Conservation (phyloP, 2,888 invertebrate species). For the Bombylius discolor region DNA sequence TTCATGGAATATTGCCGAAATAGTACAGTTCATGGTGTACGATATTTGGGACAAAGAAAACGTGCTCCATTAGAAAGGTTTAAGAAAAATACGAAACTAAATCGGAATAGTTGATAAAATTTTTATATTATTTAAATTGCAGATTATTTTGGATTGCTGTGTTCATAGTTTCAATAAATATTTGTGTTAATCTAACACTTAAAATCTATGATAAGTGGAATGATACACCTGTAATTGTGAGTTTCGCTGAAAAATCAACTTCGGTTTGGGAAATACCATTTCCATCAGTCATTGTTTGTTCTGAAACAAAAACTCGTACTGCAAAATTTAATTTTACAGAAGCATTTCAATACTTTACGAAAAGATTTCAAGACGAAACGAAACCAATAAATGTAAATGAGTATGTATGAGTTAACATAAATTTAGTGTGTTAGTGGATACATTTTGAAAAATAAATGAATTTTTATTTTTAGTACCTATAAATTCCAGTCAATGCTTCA, state of each 20-base stretch:
- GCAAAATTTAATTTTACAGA: slow-evolving; percentile 43
- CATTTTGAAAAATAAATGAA: neutral
- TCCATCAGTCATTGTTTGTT: slow-evolving; percentile 52
- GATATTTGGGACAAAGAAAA: slow-evolving; percentile 41
- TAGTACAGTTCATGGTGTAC: slow-evolving; percentile 43
- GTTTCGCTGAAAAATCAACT: slow-evolving; percentile 59
- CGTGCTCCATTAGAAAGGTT: slow-evolving; percentile 40
- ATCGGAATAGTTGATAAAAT: too few relatives aligned
- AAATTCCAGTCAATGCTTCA: slow-evolving; percentile 1
- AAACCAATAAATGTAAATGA: slow-evolving; percentile 16
- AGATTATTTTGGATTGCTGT: slow-evolving; percentile 54
- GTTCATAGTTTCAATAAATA: slow-evolving; percentile 44
- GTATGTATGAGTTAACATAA: slow-evolving; percentile 16
- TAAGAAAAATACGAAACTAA: slow-evolving; percentile 3
- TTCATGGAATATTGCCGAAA: slow-evolving; percentile 40
- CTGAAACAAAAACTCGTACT: slow-evolving; percentile 48
- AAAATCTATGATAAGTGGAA: slow-evolving; percentile 59
- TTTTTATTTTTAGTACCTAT: neutral
- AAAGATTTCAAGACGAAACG: neutral
- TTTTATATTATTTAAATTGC: slow-evolving; percentile 12
- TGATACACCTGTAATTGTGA: slow-evolving; percentile 57
- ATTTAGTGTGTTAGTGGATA: neutral
- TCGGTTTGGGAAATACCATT: slow-evolving; percentile 46
- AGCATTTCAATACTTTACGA: neutral
- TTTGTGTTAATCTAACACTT: slow-evolving; percentile 45